A percentile compares a stretch with the other conserved stretches of the same genome.
Evolutionary conservation across 53 echinoderm and acorn worm genomes (phyloP).

Genomic region (Temnopleurus reevesii): DNA sequence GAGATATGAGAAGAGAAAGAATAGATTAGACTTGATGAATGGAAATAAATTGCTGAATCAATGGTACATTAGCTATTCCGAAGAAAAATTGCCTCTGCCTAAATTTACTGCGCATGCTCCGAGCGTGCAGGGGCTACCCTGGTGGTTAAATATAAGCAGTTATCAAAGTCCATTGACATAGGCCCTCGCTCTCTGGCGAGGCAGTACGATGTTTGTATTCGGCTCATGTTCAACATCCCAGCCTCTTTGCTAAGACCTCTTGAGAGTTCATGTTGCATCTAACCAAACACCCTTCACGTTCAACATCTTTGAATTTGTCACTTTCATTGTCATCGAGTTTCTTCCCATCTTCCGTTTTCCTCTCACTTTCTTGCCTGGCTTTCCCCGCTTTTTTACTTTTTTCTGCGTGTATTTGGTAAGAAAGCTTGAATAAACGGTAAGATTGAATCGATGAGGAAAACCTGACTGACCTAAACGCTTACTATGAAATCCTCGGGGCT

Average conservation of each 20-base stretch:
- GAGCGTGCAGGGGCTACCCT: slow-evolving; percentile 15
- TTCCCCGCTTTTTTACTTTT: neutral
- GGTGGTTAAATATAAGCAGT: slow-evolving; percentile 44
- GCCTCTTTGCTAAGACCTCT: slow-evolving; percentile 24
- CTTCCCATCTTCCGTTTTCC: neutral
- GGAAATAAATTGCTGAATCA: slow-evolving; percentile 49
- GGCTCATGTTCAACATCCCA: slow-evolving; percentile 31
- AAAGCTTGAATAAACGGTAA: slow-evolving; percentile 14
- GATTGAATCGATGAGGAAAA: slow-evolving; percentile 39
- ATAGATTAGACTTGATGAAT: slow-evolving; percentile 21
- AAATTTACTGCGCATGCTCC: slow-evolving; percentile 56
- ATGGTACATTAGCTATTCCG: slow-evolving; percentile 51
- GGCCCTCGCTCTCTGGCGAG: neutral
- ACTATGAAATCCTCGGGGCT: slow-evolving; percentile 37
- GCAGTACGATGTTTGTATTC: slow-evolving; percentile 17
- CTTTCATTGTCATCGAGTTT: slow-evolving; percentile 34
- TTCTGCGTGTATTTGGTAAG: slow-evolving; percentile 26
- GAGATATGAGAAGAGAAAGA: slow-evolving; percentile 28
- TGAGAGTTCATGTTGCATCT: slow-evolving; percentile 32
- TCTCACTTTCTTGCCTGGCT: neutral
- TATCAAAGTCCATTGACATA: slow-evolving; percentile 24
- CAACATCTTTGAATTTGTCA: slow-evolving; percentile 39
- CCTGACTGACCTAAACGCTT: slow-evolving; percentile 42
- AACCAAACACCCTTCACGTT: slow-evolving; percentile 41
- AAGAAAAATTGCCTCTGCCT: neutral